Evolutionary conservation across 2,888 invertebrate genomes (phyloP), one percentile per base, ranked within the genome.

Genomic region (Plemyria rubiginata): DNA sequence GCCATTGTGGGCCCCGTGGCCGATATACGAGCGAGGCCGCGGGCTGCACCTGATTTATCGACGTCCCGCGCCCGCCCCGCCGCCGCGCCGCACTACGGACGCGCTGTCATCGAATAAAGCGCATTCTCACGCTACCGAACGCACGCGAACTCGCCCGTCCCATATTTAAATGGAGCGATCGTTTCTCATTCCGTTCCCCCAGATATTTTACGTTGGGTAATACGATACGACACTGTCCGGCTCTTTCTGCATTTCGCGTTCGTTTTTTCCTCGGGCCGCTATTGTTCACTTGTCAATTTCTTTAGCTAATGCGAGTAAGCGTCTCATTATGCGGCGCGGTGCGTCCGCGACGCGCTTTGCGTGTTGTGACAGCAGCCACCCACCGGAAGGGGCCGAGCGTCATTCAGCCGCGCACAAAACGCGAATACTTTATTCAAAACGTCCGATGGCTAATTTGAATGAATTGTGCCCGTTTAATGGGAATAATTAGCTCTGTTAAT

Each of bases 281-380:
- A 92, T 92, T 92, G 92, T 92, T 91, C 92, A 92, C 91, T 91
- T 92, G 91, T 92, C 92, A 92, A 92, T 92, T 92, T 90, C 91
- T 92, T 92, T 90, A 88, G 92, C 92, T 92, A 92, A 92, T 92
- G 90, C 89, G 92, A 92, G 91, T 88, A 92, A 92, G 90, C 92
- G 91, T 92, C 92, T 92, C 91, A 92, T 92, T 92, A 92, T 91
- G 91, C 91, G 91, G 85, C 86, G 89, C 90, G 84, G 86, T 87
- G 90, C 87, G 90, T 85, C 80, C 86, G 86, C 89, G 89, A 88
- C 90, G 90, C 90, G 90, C 88, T 86, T 86, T 89, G 88, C 92
- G 86, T 92, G 92, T 92, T 92, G 91, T 92, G 92, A 92, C 92
- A 92, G 90, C 90, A 90, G 84, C 92, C 92, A 92, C 92, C 92